phyloP scores from a whole-genome alignment of 2,113 vertebrate species.

The Glaucomys volans region DNA sequence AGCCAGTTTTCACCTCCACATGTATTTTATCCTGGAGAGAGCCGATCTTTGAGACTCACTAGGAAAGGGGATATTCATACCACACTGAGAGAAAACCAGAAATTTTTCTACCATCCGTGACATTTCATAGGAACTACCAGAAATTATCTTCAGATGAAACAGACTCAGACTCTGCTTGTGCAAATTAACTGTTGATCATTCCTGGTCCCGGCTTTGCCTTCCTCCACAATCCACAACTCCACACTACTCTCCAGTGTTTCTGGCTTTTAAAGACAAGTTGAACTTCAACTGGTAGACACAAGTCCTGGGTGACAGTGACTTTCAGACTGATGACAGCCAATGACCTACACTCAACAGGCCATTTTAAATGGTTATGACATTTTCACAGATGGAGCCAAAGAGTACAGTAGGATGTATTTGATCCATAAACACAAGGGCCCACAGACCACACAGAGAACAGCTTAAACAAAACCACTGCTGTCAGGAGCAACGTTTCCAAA shows the following conservation, averaged over 20 bases:
- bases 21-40: constrained; percentile 62
- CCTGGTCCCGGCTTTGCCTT: background rate
- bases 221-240: background rate
- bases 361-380: constrained; percentile 65
- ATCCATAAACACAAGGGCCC: constrained; percentile 65
- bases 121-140: constrained; percentile 18
- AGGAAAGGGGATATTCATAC: constrained; percentile 5
- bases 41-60: background rate
- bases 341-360: constrained; percentile 48
- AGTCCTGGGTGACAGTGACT: constrained; percentile 12
- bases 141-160: constrained; percentile 6
- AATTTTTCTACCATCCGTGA: background rate
- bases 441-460: constrained; percentile 45
- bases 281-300: constrained; percentile 61
- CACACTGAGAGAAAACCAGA: background rate
- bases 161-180: background rate
- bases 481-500: constrained; percentile 9
- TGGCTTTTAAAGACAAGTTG: constrained; percentile 63
- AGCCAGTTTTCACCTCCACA: background rate
- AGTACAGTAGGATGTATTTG: constrained; percentile 37
- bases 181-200: background rate
- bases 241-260: accelerated
- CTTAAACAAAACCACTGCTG: constrained; percentile 45
- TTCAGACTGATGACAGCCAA: constrained; percentile 66
- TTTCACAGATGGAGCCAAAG: constrained; percentile 55